Base-by-base conservation (phyloP, 2,113 vertebrate species). In the Hylia prasina region DNA sequence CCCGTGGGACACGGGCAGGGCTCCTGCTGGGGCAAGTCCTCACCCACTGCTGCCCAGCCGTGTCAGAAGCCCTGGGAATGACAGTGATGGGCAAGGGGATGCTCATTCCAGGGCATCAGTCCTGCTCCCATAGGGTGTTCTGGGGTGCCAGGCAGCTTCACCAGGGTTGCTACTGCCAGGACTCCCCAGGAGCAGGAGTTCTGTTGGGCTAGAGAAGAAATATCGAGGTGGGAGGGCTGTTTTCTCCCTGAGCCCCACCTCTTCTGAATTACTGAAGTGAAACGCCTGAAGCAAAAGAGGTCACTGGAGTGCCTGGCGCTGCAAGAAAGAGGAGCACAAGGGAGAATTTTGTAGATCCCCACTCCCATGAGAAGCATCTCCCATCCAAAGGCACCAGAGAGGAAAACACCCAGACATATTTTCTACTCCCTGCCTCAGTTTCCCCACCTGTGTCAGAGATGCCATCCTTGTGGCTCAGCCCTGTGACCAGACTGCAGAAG, bases 171-270 rank as follows among this genome's bases (percentile, higher is more conserved):
- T 64, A 21, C 71, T 57, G 17, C 39, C 8, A 31, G 7, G 24
- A 4, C 8, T 50, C 13, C 18, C 7, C 1, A 28, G 3, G 4
- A 3, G 5, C 31, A 60, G 3, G 0, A 3, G 1, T 1, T 3
- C 5, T 0, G 1, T 12, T n/a, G 13, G 3, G 13, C 25, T 31
- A 15, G 31, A n/a, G 23, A 51, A 25, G 42, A 95, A 79, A 94
- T 70, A 87, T 9, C 0, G 0, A 54, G 8, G 16, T 42, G 23
- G 9, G 37, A 63, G 10, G 19, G 18, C 13, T 58, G 37, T 11
- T 69, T 91, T 61, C 53, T 42, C n/a, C 13, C 40, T 24, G 30
- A 87, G 37, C 13, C 23, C 21, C 78, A 39, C 23, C 39, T 48
- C 58, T 33, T 65, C 50, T 19, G 24, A 73, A 47, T 33, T 42